Evolutionary conservation across 2,797 vertebrate genomes (phyloP), one percentile per base, ranked within the genome.

Genomic region (Alcedo atthis): DNA sequence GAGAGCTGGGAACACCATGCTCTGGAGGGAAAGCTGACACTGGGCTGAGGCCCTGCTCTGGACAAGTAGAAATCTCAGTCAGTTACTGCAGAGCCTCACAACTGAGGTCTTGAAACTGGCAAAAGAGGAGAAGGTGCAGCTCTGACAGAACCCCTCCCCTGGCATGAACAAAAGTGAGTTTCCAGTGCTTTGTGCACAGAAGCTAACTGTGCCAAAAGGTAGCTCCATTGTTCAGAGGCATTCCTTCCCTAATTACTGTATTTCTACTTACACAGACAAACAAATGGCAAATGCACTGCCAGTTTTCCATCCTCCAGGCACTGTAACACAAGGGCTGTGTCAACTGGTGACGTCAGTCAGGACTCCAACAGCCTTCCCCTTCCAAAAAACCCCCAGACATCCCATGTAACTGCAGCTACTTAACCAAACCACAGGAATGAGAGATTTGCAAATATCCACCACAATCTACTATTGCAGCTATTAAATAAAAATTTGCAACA

Each of bases 251-350:
- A 85, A 92, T 91, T 92, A 82, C 64, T 68, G 20, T 24, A 79
- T 48, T 95, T 90, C 85, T 90, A 37, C 67, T 90, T 74, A 75
- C 30, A 87, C 21, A 88, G 63, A 90, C 61, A 91, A 92, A 89
- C 45, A 92, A 87, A 90, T 43, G 86, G 75, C 76, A 90, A 71
- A 82, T 15, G 51, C 59, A 83, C 66, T 93, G 93, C 76, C 81
- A 89, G 90, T 77, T 90, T 94, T 93, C 91, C 91, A 90, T 5
- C 66, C 94, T 94, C 90, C 88, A 92, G 88, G 81, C 87, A 10
- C 26, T 94, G 58, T 78, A 93, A 76, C 81, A 92, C 62, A 78
- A 82, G 71, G 71, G 76, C 84, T 93, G 81, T 78, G 81, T 85
- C 81, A 89, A 85, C n/a, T 49, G 35, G 83, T 94, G 93, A 96